Evolutionary conservation across 1,140 invertebrate species (phyloP), one percentile per base, ranked within the genome.

Genomic region (Scaptodrosophila lebanonensis): DNA sequence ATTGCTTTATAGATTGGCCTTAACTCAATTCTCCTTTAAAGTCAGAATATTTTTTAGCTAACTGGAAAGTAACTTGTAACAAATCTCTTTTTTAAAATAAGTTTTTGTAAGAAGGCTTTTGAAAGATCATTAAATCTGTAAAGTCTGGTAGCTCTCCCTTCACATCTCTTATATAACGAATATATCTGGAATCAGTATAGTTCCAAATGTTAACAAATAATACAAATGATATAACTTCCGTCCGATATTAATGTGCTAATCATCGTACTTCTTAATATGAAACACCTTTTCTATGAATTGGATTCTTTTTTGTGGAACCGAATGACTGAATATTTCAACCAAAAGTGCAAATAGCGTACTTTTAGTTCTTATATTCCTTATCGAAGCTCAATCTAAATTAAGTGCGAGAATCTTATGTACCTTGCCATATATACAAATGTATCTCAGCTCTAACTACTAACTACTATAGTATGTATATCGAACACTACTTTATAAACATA

Each of bases 401-500:
- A 63, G 54, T 63, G 51, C 62, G 59, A 66, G 53, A 48, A 53
- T 62, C 51, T 25, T 66, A 73, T 38, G 66, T 75, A 75, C 71
- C 70, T 75, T 60, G 61, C 70, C 63, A 43, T 25, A 9, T 15
- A 25, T 11, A 45, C 18, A 25, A 48, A 39, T 43, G 15, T 27
- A 61, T 50, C 16, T 1, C 47, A 66, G 35, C 36, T n/a, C 3
- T 65, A 32, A 60, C 42, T 22, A 42, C 33, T 22, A 30, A 27
- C 33, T 7, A n/a, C n/a, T n/a, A n/a, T n/a, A n/a, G n/a, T 59
- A 40, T 48, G 13, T 39, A 51, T 12, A 29, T 51, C 36, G 45
- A 49, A 56, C 6, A 17, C n/a, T n/a, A n/a, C n/a, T n/a, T n/a
- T n/a, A n/a, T n/a, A n/a, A n/a, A n/a, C 50, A 42, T 56, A 61